Evolutionary conservation across 2,113 vertebrate genomes (phyloP), one percentile per base, ranked within the genome.

Genomic region (Aptenodytes forsteri): DNA sequence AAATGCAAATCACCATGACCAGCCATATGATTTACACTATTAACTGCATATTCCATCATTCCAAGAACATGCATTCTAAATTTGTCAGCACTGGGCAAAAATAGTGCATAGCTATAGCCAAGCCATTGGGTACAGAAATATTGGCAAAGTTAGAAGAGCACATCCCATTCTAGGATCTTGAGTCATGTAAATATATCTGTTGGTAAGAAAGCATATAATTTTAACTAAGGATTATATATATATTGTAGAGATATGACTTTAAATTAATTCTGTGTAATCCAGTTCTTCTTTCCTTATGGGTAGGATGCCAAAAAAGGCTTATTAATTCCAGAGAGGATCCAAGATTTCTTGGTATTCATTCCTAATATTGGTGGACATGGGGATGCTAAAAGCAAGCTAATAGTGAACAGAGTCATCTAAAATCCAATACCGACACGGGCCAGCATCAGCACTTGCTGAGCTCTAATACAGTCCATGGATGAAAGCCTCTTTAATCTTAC

Each of bases 1-100:
- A 91, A 92, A 55, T 44, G 55, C 4, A 64, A 25, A 64, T 89
- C 30, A 71, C 26, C 42, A 42, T 30, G 55, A 87, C 22, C 32
- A 66, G 59, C 38, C 3, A 5, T 59, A n/a, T 82, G 50, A 82
- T 89, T 87, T 87, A 69, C 16, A 7, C 13, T 64, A 52, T 80
- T 91, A 67, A 76, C 59, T 82, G 13, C 50, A 81, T 81, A 69
- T 92, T 94, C 80, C 72, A 75, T 87, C 47, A 67, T 71, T 78
- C 38, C 69, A 91, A 67, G 42, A 82, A 82, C 52, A 84, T 38
- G 25, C 16, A 87, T 44, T 30, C 69, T 84, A 94, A 93, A 89
- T 84, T 87, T 96, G 84, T 95, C 89, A 82, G 56, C 65, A 64
- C 47, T 67, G 61, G 32, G 38, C 52, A 94, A 87, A 94, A 94